A percentile compares a stretch with the other conserved stretches of the same genome.
phyloP scores from a whole-genome alignment of 2,113 vertebrate species.

The Zosterops lateralis region DNA sequence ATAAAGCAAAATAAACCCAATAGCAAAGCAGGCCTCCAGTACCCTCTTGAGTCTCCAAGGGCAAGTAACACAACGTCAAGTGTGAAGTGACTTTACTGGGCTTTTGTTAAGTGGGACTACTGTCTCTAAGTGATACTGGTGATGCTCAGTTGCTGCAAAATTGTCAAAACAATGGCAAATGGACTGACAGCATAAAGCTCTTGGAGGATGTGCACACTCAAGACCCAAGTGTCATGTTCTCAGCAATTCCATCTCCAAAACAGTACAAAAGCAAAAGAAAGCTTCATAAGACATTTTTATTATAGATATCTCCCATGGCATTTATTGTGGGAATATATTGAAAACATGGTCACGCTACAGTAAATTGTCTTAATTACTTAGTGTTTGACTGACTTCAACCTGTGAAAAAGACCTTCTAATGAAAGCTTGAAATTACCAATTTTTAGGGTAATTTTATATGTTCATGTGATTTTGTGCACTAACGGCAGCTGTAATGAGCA shows the following conservation, averaged over 20 bases:
- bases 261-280: neutral
- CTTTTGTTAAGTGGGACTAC: neutral
- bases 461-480: neutral
- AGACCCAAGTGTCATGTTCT: neutral
- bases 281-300: neutral
- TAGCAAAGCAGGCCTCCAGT: neutral
- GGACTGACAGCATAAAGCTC: neutral
- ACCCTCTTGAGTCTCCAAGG: neutral
- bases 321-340: neutral
- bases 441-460: constrained; percentile 47
- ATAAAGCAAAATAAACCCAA: neutral
- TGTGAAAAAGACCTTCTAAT: constrained; percentile 15
- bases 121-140: neutral
- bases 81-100: neutral
- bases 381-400: constrained; percentile 11
- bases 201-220: neutral
- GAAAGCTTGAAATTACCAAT: constrained; percentile 15
- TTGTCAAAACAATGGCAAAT: neutral
- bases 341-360: neutral
- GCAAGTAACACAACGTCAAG: neutral
- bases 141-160: neutral
- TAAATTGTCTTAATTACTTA: constrained; percentile 27
- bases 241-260: neutral
- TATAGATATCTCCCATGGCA: neutral
- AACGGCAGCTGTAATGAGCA: neutral